phyloP scores from a whole-genome alignment of 1,140 invertebrate genomes.

The Drosophila nasuta region DNA sequence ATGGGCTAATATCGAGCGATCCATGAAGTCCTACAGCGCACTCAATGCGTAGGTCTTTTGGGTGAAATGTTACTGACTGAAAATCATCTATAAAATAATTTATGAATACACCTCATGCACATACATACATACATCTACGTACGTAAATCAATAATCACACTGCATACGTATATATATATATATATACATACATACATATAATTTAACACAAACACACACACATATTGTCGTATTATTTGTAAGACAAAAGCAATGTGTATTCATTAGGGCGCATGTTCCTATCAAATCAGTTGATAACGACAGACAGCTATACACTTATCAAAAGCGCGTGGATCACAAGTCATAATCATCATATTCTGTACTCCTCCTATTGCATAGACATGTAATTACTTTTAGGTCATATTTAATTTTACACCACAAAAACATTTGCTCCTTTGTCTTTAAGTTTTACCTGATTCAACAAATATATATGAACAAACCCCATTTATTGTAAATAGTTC shows the following conservation, averaged over 20 bases:
- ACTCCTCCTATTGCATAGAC: background rate
- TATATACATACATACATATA: background rate
- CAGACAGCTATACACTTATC: slow-evolving; percentile 19
- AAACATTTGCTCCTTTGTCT: background rate
- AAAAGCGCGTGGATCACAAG: slow-evolving; percentile 12
- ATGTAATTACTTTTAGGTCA: slow-evolving; percentile 12
- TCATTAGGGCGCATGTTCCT: slow-evolving; percentile 37
- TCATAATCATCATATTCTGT: slow-evolving; percentile 34
- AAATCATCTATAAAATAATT: slow-evolving; percentile 74
- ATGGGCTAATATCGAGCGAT: slow-evolving; percentile 68
- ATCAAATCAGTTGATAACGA: slow-evolving; percentile 13
- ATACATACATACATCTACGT: slow-evolving; percentile 3
- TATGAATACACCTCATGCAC: slow-evolving; percentile 33
- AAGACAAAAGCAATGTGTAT: slow-evolving; percentile 3
- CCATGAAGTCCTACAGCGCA: slow-evolving; percentile 52
- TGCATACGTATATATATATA: background rate
- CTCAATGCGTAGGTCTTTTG: slow-evolving; percentile 46
- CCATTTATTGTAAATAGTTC: slow-evolving; percentile 34
- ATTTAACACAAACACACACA: background rate
- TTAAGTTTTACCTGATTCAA: slow-evolving; percentile 1
- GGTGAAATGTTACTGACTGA: slow-evolving; percentile 70
- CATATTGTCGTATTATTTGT: slow-evolving; percentile 11
- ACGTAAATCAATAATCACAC: background rate
- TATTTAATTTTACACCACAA: slow-evolving; percentile 16
- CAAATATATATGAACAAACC: background rate